A percentile compares a stretch with the other conserved stretches of the same genome.
phyloP scores from a whole-genome alignment of 2,797 vertebrate species.

The Anableps anableps region DNA sequence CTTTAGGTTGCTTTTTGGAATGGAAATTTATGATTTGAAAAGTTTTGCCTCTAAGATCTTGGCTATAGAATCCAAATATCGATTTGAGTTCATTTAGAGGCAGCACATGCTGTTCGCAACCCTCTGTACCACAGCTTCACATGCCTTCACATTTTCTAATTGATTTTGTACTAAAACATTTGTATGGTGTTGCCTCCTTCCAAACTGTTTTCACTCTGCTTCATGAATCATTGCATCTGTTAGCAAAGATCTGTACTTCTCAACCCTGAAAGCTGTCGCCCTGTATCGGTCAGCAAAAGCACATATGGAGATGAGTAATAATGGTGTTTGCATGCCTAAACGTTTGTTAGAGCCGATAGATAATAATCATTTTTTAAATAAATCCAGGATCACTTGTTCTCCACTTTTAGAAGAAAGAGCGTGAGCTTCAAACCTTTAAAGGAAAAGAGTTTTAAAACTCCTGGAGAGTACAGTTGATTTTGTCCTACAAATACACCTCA shows the following conservation, averaged over 20 bases:
- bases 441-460: not conserved
- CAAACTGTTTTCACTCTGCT: constrained; percentile 24
- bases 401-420: constrained; percentile 16
- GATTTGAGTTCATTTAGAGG: not conserved
- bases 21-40: not conserved
- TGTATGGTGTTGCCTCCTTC: constrained; percentile 5
- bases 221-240: constrained; percentile 57
- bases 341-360: constrained; percentile 20
- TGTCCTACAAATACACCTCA: not conserved
- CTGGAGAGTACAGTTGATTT: not conserved
- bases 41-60: not conserved
- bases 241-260: constrained; percentile 18
- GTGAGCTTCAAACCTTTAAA: constrained; percentile 20
- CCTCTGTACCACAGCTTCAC: not conserved
- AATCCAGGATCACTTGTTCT: constrained; percentile 22
- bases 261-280: constrained; percentile 18
- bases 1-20: not conserved
- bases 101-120: not conserved
- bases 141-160: not conserved
- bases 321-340: constrained; percentile 26
- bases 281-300: constrained; percentile 30
- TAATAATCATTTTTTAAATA: not conserved
- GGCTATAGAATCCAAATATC: not conserved
- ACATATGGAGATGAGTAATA: constrained; percentile 61
- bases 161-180: not conserved